Evolutionary conservation across 2,888 invertebrate species (phyloP), one percentile per base, ranked within the genome.

Genomic region (Anorthoa munda): DNA sequence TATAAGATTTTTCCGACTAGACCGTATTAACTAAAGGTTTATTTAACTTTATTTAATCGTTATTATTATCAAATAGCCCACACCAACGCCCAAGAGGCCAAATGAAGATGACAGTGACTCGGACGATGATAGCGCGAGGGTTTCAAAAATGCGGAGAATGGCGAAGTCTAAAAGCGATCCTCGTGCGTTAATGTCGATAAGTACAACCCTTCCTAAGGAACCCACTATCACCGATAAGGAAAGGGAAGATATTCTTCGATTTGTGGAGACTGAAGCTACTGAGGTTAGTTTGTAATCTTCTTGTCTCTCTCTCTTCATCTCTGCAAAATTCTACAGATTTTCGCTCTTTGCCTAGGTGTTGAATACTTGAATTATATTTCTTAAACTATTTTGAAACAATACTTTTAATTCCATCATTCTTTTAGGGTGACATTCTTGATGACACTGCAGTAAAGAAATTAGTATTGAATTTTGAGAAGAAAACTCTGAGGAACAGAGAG

Each of bases 401-500:
- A 31, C 55, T 7, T 26, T 12, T 21, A 2, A 15, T 46, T 53
- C 13, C 23, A 13, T 65, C 15, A 23, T 61, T 51, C 12, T 95
- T 93, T 81, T 85, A 98, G 97, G 98, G 98, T n/a, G 99, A 99
- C 91, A 97, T 98, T 0, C 94, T 99, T 61, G 99, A 99, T 96
- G 99, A 99, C 85, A 97, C 97, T 45, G 97, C 98, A 17, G 97
- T 99, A 13, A 99, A 99, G 90, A 98, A 98, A 90, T 97, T 99
- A 91, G 97, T 99, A 31, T 96, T 99, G 18, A 97, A 98, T 79
- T 99, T 99, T 96, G 99, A 99, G 91, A 99, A 99, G 92, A 97
- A 98, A 90, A 98, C 98, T 65, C 96, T 99, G 13, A 98, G 98
- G 90, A 99, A 99, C 93, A 98, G 99, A 92, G 99, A 99, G 95